Base-by-base conservation (phyloP, 2,113 vertebrate species). In the Charina bottae region DNA sequence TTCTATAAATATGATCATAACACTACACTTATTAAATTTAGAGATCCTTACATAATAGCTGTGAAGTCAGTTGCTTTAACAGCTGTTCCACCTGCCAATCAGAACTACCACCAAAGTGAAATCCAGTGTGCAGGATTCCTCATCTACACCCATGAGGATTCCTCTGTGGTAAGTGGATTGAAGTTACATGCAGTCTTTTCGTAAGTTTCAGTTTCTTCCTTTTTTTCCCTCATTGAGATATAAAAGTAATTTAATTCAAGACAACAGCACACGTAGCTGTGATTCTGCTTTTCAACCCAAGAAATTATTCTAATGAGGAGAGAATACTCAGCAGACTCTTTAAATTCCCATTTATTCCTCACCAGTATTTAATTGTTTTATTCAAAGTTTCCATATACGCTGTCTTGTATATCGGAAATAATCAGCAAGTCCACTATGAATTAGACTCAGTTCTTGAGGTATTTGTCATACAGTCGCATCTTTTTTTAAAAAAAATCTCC, bases 41-140 rank as follows among this genome's bases (percentile, higher is more conserved):
- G 98, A 46, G 95, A 97, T 86, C 96, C 97, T 56, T 98, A 97
- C 59, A 12, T 59, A 0, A 95, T 98, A 78, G 98, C 98, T 0
- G 92, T 95, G 23, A 97, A 94, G 90, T 98, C 97, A 0, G 97
- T 98, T 59, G 93, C 94, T 6, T 93, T 98, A 60, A 83, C 89
- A 0, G 94, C 95, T 0, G 0, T 95, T 62, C 98, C 97, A 0
- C 97, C 97, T 0, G 95, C 91, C 89, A 42, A 90, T 23, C 92
- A 94, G 0, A 90, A 93, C 33, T 96, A 96, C 54, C 93, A 91
- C 92, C 97, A 98, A 91, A 96, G 96, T 87, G 96, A 98, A 92
- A 95, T 97, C 68, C 87, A 58, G 13, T 97, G 97, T 93, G 97
- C 98, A 0, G 97, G 98, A 0, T 98, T 98, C 91, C 96, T 98